These are phyloP conservation scores for Nautilus pompilius DNA, from an alignment of 1,140 invertebrate species.

Conservation along the genomic window DNA sequence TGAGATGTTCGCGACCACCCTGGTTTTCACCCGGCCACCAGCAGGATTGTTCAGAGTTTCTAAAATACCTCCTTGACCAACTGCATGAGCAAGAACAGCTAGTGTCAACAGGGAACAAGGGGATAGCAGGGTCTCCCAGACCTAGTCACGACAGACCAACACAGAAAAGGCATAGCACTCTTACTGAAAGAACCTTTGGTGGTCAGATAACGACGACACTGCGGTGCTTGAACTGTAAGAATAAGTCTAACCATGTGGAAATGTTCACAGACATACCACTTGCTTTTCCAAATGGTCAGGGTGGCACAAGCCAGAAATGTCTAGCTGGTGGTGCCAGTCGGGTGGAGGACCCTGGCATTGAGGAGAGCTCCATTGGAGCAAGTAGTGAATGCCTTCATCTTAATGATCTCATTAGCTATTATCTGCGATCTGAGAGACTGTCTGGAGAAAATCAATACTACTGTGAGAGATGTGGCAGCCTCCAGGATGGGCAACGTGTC, in stretches of 20 bases:
- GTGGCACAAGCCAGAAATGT: constrained; percentile 18
- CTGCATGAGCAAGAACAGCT: constrained; percentile 67
- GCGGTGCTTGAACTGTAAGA: constrained; percentile 68
- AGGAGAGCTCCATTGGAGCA: not conserved
- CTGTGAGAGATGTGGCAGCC: constrained; percentile 71
- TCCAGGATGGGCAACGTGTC: constrained; percentile 73
- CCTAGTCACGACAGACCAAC: not conserved
- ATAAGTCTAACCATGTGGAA: constrained; percentile 69
- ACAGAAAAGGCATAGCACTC: constrained; percentile 21
- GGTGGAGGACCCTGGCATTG: not conserved
- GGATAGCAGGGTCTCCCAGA: not conserved
- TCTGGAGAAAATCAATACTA: constrained; percentile 78
- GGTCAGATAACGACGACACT: constrained; percentile 72
- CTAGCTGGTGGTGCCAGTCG: constrained; percentile 24
- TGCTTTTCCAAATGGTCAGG: constrained; percentile 65
- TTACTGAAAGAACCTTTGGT: constrained; percentile 71
- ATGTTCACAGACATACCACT: constrained; percentile 77
- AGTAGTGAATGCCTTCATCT: constrained; percentile 21
- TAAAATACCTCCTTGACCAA: constrained; percentile 70
- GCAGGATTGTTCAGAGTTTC: constrained; percentile 85
- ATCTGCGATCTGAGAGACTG: constrained; percentile 72
- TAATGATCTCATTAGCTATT: constrained; percentile 66
- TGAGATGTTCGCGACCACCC: constrained; percentile 66
- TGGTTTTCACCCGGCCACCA: constrained; percentile 74
- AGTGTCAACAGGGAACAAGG: constrained; percentile 10